Conservation (phyloP, 1,140 invertebrate genomes). For the Fopius arisanus region DNA sequence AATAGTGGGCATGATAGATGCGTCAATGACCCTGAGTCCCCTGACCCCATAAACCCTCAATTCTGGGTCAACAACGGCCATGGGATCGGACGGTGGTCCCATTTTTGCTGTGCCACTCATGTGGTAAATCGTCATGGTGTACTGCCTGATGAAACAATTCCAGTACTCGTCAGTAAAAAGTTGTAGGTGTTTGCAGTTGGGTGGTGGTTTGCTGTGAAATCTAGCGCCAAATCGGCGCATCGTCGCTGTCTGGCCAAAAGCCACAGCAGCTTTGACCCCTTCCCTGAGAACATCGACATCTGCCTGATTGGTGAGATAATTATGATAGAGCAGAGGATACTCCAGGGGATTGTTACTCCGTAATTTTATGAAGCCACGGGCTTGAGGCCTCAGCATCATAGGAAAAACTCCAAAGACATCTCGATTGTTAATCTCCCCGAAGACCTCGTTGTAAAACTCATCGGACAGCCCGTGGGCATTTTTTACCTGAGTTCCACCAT, state of each 20-base stretch:
- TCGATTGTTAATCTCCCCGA: constrained; percentile 72
- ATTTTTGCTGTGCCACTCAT: constrained; percentile 86
- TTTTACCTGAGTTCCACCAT: constrained; percentile 79
- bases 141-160: constrained; percentile 80
- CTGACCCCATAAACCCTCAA: constrained; percentile 79
- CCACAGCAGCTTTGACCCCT: constrained; percentile 84
- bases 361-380: constrained; percentile 80
- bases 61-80: constrained; percentile 83
- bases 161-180: constrained; percentile 84
- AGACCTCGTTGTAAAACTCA: constrained; percentile 81
- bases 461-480: constrained; percentile 80
- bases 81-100: constrained; percentile 78
- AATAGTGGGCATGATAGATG: constrained; percentile 82
- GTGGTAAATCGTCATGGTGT: constrained; percentile 89
- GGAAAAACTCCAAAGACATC: constrained; percentile 84
- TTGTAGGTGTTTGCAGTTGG: constrained; percentile 81
- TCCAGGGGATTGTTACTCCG: constrained; percentile 81
- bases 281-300: constrained; percentile 82
- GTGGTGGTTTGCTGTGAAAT: constrained; percentile 75
- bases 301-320: constrained; percentile 84
- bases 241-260: constrained; percentile 77
- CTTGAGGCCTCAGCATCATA: constrained; percentile 87
- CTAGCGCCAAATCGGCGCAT: constrained; percentile 79
- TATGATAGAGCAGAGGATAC: constrained; percentile 88
- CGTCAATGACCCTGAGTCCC: constrained; percentile 81